Evolutionary conservation across 2,113 vertebrate genomes (phyloP).

Genomic region (Heloderma charlesbogerti): DNA sequence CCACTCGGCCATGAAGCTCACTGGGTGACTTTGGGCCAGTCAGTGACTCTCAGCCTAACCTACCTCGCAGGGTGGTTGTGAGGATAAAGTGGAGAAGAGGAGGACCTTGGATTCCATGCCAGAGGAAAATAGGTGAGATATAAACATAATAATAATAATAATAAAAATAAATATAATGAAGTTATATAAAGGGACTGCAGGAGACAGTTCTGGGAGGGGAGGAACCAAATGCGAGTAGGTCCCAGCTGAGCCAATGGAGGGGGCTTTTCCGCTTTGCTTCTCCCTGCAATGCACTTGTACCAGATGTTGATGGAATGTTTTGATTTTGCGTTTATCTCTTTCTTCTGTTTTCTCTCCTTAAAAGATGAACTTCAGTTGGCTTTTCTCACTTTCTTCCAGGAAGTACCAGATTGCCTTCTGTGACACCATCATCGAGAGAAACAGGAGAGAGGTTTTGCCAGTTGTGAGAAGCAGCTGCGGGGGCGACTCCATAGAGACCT

Average conservation of each 20-base stretch:
- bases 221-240: neutral
- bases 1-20: too few relatives aligned
- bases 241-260: neutral
- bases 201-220: neutral
- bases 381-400: slow-evolving; percentile 71
- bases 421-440: slow-evolving; percentile 96
- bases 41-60: too few relatives aligned
- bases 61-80: too few relatives aligned
- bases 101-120: too few relatives aligned
- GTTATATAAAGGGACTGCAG: neutral
- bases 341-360: neutral
- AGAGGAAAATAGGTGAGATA: too few relatives aligned
- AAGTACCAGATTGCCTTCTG: slow-evolving; percentile 98
- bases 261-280: neutral
- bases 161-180: neutral
- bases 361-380: neutral
- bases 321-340: neutral
- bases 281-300: neutral
- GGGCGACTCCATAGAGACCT: slow-evolving; percentile 82
- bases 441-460: slow-evolving; percentile 87
- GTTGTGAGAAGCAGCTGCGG: slow-evolving; percentile 84
- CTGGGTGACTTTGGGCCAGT: too few relatives aligned
- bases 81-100: too few relatives aligned
- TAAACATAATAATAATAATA: too few relatives aligned
- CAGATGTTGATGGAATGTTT: neutral